phyloP scores from a whole-genome alignment of 2,888 invertebrate genomes.

The Mechanitis messenoides region DNA sequence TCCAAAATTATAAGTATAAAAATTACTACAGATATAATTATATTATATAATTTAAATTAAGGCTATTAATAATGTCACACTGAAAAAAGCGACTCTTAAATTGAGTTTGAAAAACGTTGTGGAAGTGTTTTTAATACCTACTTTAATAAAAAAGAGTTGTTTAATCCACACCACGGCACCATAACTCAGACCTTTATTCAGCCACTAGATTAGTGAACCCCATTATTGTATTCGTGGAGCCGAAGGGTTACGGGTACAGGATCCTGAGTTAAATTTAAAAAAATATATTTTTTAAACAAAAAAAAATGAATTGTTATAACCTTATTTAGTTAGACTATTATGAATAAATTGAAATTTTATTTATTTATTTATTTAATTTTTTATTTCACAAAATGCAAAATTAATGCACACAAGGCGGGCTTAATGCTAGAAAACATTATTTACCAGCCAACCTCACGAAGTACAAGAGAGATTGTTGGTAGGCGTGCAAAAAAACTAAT shows the following conservation, averaged over 20 bases:
- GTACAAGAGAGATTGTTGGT: too few species aligned
- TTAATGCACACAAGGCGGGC: too few species aligned
- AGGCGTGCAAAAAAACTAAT: too few species aligned
- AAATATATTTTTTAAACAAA: background rate
- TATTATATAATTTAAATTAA: too few species aligned
- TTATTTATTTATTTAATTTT: too few species aligned
- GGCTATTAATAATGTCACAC: too few species aligned
- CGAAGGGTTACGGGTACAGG: constrained; percentile 7
- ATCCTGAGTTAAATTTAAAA: background rate
- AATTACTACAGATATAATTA: too few species aligned
- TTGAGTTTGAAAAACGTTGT: constrained; percentile 33
- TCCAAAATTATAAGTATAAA: too few species aligned
- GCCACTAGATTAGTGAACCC: constrained; percentile 49
- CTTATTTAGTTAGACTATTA: background rate
- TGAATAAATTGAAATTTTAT: background rate
- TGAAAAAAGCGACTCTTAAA: too few species aligned
- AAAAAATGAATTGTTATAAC: background rate
- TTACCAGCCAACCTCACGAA: too few species aligned
- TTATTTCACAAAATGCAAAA: too few species aligned
- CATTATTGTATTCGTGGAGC: constrained; percentile 11
- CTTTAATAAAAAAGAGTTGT: constrained; percentile 57
- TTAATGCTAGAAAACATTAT: too few species aligned
- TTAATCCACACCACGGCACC: constrained; percentile 52
- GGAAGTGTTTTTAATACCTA: constrained; percentile 54
- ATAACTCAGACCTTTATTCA: constrained; percentile 62